phyloP scores from a whole-genome alignment of 1,140 invertebrate species.

The Pseudoatta argentina region DNA sequence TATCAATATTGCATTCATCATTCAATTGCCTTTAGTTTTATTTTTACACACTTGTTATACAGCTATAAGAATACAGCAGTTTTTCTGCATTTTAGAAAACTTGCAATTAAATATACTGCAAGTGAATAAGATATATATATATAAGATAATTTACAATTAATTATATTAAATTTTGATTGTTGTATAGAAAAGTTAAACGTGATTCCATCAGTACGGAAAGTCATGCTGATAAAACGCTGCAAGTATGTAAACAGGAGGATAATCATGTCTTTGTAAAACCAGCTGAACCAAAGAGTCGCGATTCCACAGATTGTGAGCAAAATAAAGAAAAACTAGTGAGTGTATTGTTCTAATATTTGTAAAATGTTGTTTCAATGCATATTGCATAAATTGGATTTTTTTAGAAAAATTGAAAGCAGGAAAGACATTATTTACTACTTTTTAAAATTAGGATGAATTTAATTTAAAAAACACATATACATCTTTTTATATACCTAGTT shows the following conservation, averaged over 20 bases:
- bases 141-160: constrained; percentile 13
- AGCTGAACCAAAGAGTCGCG: constrained; percentile 76
- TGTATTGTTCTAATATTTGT: constrained; percentile 28
- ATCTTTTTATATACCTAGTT: background rate
- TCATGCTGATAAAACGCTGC: constrained; percentile 73
- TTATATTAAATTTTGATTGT: background rate
- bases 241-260: constrained; percentile 75
- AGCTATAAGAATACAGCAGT: background rate
- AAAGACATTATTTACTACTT: background rate
- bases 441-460: constrained; percentile 17
- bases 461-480: background rate
- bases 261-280: constrained; percentile 83
- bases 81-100: background rate
- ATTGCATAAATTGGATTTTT: background rate
- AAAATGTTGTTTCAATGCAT: background rate
- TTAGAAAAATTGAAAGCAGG: background rate
- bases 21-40: background rate
- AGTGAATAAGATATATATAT: background rate
- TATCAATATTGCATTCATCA: background rate
- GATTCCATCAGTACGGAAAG: constrained; percentile 75
- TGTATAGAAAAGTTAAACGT: constrained; percentile 78
- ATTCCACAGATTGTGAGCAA: constrained; percentile 73
- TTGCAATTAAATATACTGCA: background rate
- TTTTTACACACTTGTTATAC: background rate
- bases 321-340: constrained; percentile 79